A percentile compares a stretch with the other conserved stretches of the same genome.
Evolutionary conservation across 2,113 vertebrate genomes (phyloP).

Genomic region (Percina caprodes): DNA sequence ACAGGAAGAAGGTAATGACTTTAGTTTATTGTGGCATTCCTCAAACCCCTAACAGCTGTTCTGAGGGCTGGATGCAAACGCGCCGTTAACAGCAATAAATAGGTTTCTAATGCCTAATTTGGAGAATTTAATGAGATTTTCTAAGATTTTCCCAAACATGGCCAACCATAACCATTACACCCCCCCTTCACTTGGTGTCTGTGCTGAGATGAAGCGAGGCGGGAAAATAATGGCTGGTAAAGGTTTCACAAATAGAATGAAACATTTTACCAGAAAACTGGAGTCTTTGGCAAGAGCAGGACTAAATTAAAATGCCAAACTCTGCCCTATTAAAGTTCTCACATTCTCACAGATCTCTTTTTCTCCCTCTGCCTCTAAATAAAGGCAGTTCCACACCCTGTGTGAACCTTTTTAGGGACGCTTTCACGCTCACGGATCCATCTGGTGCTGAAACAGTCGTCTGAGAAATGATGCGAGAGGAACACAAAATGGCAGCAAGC

Average conservation of each 20-base stretch:
- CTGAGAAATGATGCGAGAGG: conserved; percentile 47
- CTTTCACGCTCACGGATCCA: conserved; percentile 66
- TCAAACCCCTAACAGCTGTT: conserved; percentile 29
- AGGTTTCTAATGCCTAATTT: conserved; percentile 27
- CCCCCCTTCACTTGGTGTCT: conserved; percentile 15
- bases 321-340: conserved; percentile 32
- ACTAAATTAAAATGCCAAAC: conserved; percentile 42
- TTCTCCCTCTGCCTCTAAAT: conserved; percentile 37
- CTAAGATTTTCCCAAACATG: conserved; percentile 11
- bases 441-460: conserved; percentile 47
- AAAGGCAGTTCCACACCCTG: conserved; percentile 57
- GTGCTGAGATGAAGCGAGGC: conserved; percentile 15
- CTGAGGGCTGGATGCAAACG: background rate
- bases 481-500: conserved; percentile 44
- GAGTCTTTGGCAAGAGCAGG: conserved; percentile 6
- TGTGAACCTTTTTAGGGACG: conserved; percentile 52
- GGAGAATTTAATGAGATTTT: conserved; percentile 52
- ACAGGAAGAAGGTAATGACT: conserved; percentile 4
- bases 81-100: conserved; percentile 31
- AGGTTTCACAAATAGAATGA: conserved; percentile 45
- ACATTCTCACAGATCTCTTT: conserved; percentile 45
- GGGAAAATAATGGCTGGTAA: conserved; percentile 23
- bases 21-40: conserved; percentile 14
- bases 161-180: too few relatives aligned
- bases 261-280: conserved; percentile 25